Conservation (phyloP, 2,113 vertebrate genomes). For the Sprattus sprattus region DNA sequence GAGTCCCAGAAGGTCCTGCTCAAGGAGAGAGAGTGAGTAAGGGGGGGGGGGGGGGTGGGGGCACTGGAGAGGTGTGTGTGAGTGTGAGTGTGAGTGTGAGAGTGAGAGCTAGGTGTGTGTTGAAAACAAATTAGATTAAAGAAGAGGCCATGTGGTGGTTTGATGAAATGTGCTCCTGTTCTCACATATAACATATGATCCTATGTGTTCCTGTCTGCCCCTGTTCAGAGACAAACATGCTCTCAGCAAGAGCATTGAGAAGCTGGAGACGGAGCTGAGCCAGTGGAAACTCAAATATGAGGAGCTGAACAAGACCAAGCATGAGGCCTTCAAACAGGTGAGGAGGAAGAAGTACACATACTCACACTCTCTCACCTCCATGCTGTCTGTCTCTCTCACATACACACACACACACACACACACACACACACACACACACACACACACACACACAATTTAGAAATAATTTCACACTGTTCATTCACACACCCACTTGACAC, state of each 20-base stretch:
- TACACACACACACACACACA: background rate
- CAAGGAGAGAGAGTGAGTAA: slow-evolving; percentile 82
- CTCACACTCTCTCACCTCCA: background rate
- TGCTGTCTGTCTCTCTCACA: background rate
- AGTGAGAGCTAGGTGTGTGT: background rate
- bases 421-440: background rate
- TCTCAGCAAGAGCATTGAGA: slow-evolving; percentile 89
- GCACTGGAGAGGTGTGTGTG: background rate
- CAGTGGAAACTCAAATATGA: slow-evolving; percentile 97
- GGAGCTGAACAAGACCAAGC: slow-evolving; percentile 92
- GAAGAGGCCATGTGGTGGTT: too few relatives aligned
- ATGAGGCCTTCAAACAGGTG: slow-evolving; percentile 94
- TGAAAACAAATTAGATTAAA: too few relatives aligned
- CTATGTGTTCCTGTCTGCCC: too few relatives aligned
- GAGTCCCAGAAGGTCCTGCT: slow-evolving; percentile 93
- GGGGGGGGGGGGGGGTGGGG: too few relatives aligned
- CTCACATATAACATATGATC: too few relatives aligned
- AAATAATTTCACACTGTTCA: background rate
- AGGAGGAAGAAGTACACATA: slow-evolving; percentile 40
- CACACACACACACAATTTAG: background rate
- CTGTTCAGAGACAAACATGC: slow-evolving; percentile 85
- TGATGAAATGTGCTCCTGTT: too few relatives aligned
- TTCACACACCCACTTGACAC: too few relatives aligned
- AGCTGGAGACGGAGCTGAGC: slow-evolving; percentile 88
- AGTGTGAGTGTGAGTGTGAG: background rate